Percentiles rank a stretch among this genome's conserved stretches.
phyloP scores from a whole-genome alignment of 2,113 vertebrate species.

The Podarcis raffonei region DNA sequence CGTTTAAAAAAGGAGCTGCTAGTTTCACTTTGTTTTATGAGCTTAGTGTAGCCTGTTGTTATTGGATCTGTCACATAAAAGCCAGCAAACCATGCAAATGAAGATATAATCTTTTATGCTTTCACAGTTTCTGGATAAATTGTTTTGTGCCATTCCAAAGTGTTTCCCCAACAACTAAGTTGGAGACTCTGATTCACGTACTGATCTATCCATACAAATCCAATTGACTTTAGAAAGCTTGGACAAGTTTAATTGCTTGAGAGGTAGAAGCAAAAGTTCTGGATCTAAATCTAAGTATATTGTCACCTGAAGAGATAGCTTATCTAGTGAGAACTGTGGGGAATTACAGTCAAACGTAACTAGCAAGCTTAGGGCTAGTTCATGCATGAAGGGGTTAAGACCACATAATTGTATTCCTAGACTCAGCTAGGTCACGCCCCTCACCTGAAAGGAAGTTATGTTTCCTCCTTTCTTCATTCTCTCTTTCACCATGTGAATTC shows the following conservation, averaged over 20 bases:
- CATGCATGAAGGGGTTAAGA: too few relatives aligned
- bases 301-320: conserved; percentile 30
- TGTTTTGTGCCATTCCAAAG: conserved; percentile 45
- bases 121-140: conserved; percentile 65
- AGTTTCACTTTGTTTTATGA: conserved; percentile 81
- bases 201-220: neutral
- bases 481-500: too few relatives aligned
- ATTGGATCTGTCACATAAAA: conserved; percentile 81
- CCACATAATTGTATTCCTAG: too few relatives aligned
- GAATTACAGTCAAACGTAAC: too few relatives aligned
- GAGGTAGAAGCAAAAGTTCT: neutral
- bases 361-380: too few relatives aligned
- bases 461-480: too few relatives aligned
- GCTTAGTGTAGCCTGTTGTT: conserved; percentile 73
- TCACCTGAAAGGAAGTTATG: too few relatives aligned
- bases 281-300: neutral
- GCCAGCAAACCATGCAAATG: conserved; percentile 79
- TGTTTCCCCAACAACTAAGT: conserved; percentile 24
- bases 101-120: conserved; percentile 77
- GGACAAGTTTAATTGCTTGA: neutral
- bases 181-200: neutral
- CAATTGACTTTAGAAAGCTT: conserved; percentile 15
- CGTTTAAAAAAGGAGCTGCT: conserved; percentile 77
- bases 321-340: neutral
- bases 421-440: too few relatives aligned